These are phyloP conservation scores for Spodoptera exigua DNA, from an alignment of 2,888 invertebrate species.

Conservation along the genomic window DNA sequence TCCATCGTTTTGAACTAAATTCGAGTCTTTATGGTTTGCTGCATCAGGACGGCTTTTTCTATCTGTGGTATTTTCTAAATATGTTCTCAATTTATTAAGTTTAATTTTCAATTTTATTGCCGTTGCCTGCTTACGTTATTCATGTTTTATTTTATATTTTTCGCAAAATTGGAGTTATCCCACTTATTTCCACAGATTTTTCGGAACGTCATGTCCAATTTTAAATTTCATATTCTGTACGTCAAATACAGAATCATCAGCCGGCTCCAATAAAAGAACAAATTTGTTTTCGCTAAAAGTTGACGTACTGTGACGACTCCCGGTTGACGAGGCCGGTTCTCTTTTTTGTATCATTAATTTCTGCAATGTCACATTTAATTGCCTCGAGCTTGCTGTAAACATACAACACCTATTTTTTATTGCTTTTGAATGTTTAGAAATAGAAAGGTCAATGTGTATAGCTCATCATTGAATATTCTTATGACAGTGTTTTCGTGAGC, in stretches of 20 bases:
- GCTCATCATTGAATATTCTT: constrained; percentile 48
- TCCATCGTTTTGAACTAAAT: background rate
- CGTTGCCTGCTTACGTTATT: too few relatives aligned
- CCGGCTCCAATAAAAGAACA: constrained; percentile 53
- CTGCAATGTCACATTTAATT: constrained; percentile 75
- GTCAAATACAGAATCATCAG: constrained; percentile 18
- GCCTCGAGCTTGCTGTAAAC: constrained; percentile 44
- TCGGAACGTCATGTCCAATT: constrained; percentile 14
- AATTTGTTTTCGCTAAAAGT: constrained; percentile 69
- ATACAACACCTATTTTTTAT: background rate
- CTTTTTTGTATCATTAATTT: constrained; percentile 67
- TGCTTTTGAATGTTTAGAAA: constrained; percentile 6
- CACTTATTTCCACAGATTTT: background rate
- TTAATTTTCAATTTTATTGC: too few relatives aligned
- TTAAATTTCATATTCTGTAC: constrained; percentile 17
- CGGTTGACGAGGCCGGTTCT: constrained; percentile 62
- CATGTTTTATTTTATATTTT: too few relatives aligned
- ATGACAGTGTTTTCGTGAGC: constrained; percentile 69
- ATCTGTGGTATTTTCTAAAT: too few relatives aligned
- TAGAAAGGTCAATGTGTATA: constrained; percentile 7
- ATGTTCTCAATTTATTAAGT: too few relatives aligned
- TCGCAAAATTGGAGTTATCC: too few relatives aligned
- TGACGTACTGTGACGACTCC: constrained; percentile 70
- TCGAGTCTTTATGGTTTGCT: constrained; percentile 1
- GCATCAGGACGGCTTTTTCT: too few relatives aligned